Evolutionary conservation across 2,888 invertebrate species (phyloP).

Genomic region (Neoaliturus tenellus): DNA sequence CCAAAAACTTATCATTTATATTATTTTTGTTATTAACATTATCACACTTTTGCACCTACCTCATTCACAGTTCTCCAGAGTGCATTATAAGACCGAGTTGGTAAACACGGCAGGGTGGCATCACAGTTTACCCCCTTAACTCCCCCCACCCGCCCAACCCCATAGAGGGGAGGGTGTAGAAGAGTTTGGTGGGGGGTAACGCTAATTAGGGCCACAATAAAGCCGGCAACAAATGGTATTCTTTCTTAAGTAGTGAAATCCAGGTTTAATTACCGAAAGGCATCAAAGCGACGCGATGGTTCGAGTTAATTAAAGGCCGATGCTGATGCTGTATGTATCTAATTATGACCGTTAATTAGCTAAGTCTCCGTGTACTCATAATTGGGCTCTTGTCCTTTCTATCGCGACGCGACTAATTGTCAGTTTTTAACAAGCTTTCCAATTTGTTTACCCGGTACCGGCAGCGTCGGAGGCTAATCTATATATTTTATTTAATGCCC

Average conservation of each 20-base stretch:
- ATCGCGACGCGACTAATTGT: constrained; percentile 49
- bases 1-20: too few relatives aligned
- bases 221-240: constrained; percentile 36
- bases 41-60: too few relatives aligned
- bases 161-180: background rate
- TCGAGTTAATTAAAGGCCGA: constrained; percentile 38
- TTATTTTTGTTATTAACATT: too few relatives aligned
- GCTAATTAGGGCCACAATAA: constrained; percentile 42
- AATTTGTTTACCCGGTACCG: constrained; percentile 55
- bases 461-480: constrained; percentile 33
- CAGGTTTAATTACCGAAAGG: constrained; percentile 50
- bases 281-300: constrained; percentile 51
- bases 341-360: constrained; percentile 43
- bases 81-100: too few relatives aligned
- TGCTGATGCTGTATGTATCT: constrained; percentile 35
- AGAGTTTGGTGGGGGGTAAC: background rate
- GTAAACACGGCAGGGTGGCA: too few relatives aligned
- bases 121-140: too few relatives aligned
- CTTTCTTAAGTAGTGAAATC: constrained; percentile 54
- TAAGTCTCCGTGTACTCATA: constrained; percentile 33
- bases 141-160: background rate
- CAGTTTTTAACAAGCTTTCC: constrained; percentile 68
- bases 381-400: constrained; percentile 54
- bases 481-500: constrained; percentile 49
- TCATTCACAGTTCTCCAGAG: too few relatives aligned